A percentile compares a stretch with the other conserved stretches of the same genome.
Conservation (phyloP, 2,797 vertebrate species). For the Sebastes oblongus region DNA sequence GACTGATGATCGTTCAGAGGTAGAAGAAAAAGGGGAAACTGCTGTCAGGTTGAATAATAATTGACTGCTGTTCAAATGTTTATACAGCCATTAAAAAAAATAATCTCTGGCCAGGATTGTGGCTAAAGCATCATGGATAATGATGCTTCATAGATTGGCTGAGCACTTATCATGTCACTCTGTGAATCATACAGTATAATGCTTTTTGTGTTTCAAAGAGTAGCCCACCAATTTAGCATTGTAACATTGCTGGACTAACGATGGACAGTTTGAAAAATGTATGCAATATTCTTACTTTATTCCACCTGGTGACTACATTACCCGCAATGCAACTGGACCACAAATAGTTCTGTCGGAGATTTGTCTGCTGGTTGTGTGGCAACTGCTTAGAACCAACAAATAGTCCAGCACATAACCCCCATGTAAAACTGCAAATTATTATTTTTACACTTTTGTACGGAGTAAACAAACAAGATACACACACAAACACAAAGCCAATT, state of each 20-base stretch:
- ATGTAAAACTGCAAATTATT: background rate
- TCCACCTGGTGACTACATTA: background rate
- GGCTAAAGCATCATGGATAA: background rate
- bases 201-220: background rate
- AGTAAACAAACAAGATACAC: background rate
- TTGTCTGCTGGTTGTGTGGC: background rate
- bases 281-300: background rate
- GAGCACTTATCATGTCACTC: background rate
- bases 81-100: background rate
- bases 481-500: background rate
- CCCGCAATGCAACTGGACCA: background rate
- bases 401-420: background rate
- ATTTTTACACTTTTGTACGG: background rate
- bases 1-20: constrained; percentile 6
- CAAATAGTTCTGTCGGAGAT: background rate
- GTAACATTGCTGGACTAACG: background rate
- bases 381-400: background rate
- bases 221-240: background rate
- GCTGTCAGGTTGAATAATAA: background rate
- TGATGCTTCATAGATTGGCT: background rate
- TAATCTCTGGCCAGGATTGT: background rate
- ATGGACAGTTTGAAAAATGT: rapidly evolving
- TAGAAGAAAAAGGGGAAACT: background rate
- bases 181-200: background rate
- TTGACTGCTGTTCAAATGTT: background rate